Percentiles rank a stretch among this genome's conserved stretches.
Evolutionary conservation across 2,113 vertebrate species (phyloP).

Genomic region (Pseudolaguvia tuberculata): DNA sequence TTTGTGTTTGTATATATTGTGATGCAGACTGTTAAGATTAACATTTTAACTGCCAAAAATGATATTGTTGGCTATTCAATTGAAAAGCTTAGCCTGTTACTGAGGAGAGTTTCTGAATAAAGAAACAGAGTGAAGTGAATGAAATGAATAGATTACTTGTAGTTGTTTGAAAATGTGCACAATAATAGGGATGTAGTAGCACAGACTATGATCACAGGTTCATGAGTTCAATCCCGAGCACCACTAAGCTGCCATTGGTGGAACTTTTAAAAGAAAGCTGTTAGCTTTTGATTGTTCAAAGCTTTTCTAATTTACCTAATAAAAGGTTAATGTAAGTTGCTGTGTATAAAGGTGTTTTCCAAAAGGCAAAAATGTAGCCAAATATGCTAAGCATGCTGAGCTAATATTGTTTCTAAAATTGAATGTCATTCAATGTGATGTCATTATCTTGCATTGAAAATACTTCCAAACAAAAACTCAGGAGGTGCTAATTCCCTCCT

Average conservation of each 20-base stretch:
- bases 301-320: too few relatives aligned
- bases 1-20: too few relatives aligned
- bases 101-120: neutral
- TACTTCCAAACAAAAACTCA: neutral
- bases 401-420: neutral
- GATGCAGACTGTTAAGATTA: neutral
- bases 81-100: neutral
- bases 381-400: neutral
- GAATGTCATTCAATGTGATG: neutral
- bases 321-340: too few relatives aligned
- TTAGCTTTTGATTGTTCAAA: too few relatives aligned
- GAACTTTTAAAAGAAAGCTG: too few relatives aligned
- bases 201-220: too few relatives aligned
- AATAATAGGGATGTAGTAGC: too few relatives aligned
- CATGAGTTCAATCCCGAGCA: too few relatives aligned
- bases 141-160: neutral
- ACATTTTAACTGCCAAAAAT: neutral
- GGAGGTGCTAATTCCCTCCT: neutral
- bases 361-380: neutral
- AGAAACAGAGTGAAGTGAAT: neutral
- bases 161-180: neutral
- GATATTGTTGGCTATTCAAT: constrained; percentile 5
- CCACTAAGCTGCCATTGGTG: too few relatives aligned
- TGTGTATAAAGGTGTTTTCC: too few relatives aligned
- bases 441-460: neutral